Conservation (phyloP, 2,888 invertebrate genomes). For the Amaurobius ferox region DNA sequence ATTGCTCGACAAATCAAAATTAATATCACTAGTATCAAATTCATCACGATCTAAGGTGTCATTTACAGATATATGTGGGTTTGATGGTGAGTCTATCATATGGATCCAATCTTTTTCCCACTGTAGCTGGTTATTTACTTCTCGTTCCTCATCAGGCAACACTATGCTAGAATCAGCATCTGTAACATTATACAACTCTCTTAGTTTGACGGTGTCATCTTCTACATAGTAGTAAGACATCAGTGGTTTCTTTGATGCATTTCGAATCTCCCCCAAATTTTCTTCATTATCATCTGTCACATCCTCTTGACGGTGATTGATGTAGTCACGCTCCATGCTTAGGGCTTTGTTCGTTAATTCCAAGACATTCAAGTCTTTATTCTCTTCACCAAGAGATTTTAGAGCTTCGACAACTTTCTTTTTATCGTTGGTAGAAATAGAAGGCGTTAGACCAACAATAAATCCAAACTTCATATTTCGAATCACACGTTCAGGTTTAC, state of each 20-base stretch:
- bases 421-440: conserved; percentile 33
- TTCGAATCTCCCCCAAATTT: conserved; percentile 81
- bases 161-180: conserved; percentile 81
- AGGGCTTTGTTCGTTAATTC: conserved; percentile 74
- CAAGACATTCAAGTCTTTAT: conserved; percentile 68
- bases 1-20: conserved; percentile 19
- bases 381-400: conserved; percentile 62
- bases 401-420: conserved; percentile 57
- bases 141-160: conserved; percentile 59
- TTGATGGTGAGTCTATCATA: not conserved
- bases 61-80: not conserved
- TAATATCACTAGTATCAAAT: conserved; percentile 52
- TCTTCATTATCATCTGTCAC: conserved; percentile 77
- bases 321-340: conserved; percentile 70
- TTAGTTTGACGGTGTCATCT: conserved; percentile 89
- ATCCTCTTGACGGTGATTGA: conserved; percentile 45
- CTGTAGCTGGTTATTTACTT: conserved; percentile 41
- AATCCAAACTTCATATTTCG: conserved; percentile 83
- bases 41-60: conserved; percentile 55
- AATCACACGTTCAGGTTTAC: conserved; percentile 76
- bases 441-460: conserved; percentile 80
- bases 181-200: conserved; percentile 92
- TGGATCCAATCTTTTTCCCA: conserved; percentile 69
- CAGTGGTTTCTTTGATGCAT: conserved; percentile 89
- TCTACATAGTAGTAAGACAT: conserved; percentile 90